Evolutionary conservation across 1,140 invertebrate species (phyloP).

Genomic region (Calephelis virginiensis): DNA sequence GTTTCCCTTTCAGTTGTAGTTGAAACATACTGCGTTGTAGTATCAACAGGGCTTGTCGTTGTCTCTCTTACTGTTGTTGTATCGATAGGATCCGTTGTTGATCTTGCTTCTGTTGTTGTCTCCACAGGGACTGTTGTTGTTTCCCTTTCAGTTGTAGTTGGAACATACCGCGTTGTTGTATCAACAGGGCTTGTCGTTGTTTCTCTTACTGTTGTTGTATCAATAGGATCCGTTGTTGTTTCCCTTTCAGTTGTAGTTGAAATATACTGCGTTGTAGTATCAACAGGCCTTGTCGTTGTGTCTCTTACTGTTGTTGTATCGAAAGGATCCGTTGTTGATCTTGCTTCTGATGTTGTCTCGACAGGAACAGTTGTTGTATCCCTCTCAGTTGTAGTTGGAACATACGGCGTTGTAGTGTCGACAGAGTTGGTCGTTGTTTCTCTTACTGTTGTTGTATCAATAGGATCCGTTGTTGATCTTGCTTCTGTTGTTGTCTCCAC

Average conservation of each 20-base stretch:
- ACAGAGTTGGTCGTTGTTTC: not conserved
- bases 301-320: constrained; percentile 11
- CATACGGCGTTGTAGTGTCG: not conserved
- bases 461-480: not conserved
- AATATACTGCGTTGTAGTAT: too few relatives aligned
- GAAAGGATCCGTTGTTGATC: not conserved
- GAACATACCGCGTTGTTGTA: not conserved
- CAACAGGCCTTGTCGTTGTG: not conserved
- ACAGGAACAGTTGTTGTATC: not conserved
- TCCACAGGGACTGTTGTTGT: not conserved
- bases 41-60: too few relatives aligned
- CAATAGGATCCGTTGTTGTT: not conserved
- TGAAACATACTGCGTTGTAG: too few relatives aligned
- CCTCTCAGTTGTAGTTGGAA: too few relatives aligned
- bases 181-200: not conserved
- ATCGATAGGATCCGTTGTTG: too few relatives aligned
- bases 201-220: constrained; percentile 8
- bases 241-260: not conserved
- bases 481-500: not conserved
- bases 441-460: not conserved
- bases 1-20: too few relatives aligned
- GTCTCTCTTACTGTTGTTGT: too few relatives aligned
- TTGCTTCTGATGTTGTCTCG: constrained; percentile 12
- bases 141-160: not conserved
- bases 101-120: too few relatives aligned